A percentile compares a stretch with the other conserved stretches of the same genome.
These are phyloP conservation scores for Charadrius vociferus DNA, from an alignment of 2,113 vertebrate genomes.

Conservation along the genomic window DNA sequence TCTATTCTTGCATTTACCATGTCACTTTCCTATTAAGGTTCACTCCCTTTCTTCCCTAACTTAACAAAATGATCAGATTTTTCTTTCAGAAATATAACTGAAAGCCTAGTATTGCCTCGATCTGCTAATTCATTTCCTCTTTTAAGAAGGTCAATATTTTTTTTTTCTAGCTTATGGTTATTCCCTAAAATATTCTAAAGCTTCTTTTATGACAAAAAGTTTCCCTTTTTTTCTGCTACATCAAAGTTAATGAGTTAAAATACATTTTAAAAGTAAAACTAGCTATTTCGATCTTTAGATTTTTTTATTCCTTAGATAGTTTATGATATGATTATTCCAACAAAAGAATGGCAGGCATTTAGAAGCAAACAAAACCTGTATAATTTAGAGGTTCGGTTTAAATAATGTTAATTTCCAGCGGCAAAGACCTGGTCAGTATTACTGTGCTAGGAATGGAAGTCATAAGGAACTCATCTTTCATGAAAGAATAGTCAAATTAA, in stretches of 20 bases:
- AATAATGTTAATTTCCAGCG: constrained; percentile 1
- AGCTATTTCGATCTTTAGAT: not conserved
- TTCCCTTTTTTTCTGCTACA: not conserved
- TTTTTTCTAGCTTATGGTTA: not conserved
- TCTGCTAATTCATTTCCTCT: not conserved
- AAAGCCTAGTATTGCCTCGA: not conserved
- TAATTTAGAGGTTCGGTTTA: not conserved
- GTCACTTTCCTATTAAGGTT: not conserved
- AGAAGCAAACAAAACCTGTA: not conserved
- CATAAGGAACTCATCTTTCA: constrained; percentile 38
- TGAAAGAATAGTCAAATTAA: constrained; percentile 50
- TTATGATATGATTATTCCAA: not conserved
- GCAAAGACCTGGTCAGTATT: constrained; percentile 16
- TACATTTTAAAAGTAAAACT: not conserved
- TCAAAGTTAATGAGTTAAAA: not conserved
- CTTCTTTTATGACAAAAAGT: not conserved
- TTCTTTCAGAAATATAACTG: not conserved
- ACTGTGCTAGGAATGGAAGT: not conserved
- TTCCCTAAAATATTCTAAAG: not conserved
- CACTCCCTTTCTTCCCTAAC: not conserved
- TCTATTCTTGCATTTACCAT: not conserved
- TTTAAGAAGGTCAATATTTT: not conserved
- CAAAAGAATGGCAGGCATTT: not conserved
- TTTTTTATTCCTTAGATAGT: not conserved
- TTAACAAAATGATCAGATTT: not conserved